These are phyloP conservation scores for Ariopsis seemanni DNA, from an alignment of 2,113 vertebrate species.

Conservation along the genomic window DNA sequence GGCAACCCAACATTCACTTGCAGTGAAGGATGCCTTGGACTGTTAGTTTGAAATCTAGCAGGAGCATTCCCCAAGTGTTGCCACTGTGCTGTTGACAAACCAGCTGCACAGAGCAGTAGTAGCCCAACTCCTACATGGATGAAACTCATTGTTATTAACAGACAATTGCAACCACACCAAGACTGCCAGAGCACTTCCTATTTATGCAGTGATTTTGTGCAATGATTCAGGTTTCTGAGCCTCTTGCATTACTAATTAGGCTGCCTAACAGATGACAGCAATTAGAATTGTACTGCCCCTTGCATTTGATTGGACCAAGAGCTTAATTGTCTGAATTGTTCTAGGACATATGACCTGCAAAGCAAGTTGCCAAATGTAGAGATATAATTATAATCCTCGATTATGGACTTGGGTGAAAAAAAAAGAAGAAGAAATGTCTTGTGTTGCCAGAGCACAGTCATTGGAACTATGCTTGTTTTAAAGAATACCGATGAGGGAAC, in stretches of 20 bases:
- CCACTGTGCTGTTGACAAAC: background rate
- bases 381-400: background rate
- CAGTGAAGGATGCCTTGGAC: too few relatives aligned
- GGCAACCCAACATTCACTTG: too few relatives aligned
- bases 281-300: too few relatives aligned
- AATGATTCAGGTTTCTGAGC: background rate
- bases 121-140: background rate
- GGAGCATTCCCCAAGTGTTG: too few relatives aligned
- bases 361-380: background rate
- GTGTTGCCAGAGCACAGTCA: background rate
- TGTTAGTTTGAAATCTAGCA: too few relatives aligned
- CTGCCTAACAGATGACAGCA: too few relatives aligned
- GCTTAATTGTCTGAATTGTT: background rate
- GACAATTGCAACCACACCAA: background rate
- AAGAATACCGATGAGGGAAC: background rate
- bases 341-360: background rate
- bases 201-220: background rate
- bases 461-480: background rate
- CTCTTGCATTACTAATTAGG: background rate
- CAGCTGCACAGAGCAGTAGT: background rate
- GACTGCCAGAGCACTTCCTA: too few relatives aligned
- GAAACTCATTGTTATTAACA: background rate
- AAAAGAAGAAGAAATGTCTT: background rate
- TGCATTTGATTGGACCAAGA: too few relatives aligned
- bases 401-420: background rate